Evolutionary conservation across 2,797 vertebrate species (phyloP).

Genomic region (Moxostoma hubbsi): DNA sequence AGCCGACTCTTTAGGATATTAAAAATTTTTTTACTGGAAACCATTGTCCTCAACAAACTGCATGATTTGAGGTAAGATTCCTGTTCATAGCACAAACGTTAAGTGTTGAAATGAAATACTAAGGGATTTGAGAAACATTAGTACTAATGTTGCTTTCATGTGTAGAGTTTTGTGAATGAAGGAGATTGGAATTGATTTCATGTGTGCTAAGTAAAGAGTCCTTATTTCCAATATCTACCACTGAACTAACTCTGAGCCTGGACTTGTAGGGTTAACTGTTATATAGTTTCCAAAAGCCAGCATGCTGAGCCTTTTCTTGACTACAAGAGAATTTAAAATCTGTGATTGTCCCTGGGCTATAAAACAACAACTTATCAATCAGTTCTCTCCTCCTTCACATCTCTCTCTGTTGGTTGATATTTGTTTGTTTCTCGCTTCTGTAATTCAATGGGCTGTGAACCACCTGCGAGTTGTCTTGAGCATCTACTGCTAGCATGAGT

Average conservation of each 20-base stretch:
- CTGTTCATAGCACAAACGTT: no score
- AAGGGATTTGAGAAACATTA: no score
- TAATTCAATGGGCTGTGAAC: constrained; percentile 22
- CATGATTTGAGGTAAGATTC: no score
- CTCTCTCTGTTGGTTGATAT: constrained; percentile 1
- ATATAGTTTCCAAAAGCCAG: constrained; percentile 12
- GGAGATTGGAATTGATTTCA: background rate
- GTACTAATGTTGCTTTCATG: no score
- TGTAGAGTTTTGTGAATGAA: background rate
- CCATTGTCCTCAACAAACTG: no score
- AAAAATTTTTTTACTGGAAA: no score
- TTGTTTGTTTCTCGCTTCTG: constrained; percentile 37
- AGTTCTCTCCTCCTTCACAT: background rate
- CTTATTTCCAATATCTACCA: background rate
- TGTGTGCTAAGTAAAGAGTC: background rate
- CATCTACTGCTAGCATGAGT: background rate
- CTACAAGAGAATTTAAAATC: background rate
- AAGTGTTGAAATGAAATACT: no score
- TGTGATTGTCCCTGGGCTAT: background rate
- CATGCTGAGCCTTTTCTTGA: constrained; percentile 11
- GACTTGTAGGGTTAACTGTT: background rate
- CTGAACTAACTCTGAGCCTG: background rate
- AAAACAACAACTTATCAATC: background rate
- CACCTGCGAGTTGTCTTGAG: constrained; percentile 4
- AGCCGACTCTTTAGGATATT: no score